Conservation (phyloP, 2,113 vertebrate species). For the Rhynchomys soricoides region DNA sequence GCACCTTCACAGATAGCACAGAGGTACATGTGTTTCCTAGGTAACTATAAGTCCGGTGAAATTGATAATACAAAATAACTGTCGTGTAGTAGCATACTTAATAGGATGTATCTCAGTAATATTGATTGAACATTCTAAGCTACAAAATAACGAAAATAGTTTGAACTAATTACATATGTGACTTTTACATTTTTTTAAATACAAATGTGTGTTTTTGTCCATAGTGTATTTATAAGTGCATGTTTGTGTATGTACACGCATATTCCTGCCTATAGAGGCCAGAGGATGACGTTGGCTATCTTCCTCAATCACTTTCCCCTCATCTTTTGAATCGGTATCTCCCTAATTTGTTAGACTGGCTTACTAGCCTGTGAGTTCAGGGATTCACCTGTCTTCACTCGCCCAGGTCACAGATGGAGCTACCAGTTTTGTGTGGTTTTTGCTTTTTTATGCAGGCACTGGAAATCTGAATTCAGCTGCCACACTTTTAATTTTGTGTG, state of each 20-base stretch:
- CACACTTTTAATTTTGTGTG: slow-evolving; percentile 45
- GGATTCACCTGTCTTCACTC: not conserved
- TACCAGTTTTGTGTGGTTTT: not conserved
- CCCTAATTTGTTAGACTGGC: not conserved
- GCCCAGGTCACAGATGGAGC: not conserved
- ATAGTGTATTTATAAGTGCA: not conserved
- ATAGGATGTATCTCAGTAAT: not conserved
- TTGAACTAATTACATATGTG: slow-evolving; percentile 43
- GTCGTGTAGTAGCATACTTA: not conserved
- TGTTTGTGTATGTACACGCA: not conserved
- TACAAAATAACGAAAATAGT: slow-evolving; percentile 24
- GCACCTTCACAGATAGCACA: not conserved
- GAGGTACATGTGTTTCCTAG: not conserved
- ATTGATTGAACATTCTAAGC: not conserved
- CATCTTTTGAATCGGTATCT: not conserved
- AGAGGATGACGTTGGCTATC: not conserved
- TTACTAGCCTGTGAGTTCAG: not conserved
- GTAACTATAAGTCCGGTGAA: not conserved
- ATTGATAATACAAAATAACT: no score
- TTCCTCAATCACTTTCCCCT: not conserved
- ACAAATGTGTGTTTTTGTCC: not conserved
- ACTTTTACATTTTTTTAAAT: not conserved
- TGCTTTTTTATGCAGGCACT: not conserved
- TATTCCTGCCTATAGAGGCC: not conserved
- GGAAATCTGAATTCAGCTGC: not conserved